Evolutionary conservation across 2,113 vertebrate genomes (phyloP).

Genomic region (Xerus inauris): DNA sequence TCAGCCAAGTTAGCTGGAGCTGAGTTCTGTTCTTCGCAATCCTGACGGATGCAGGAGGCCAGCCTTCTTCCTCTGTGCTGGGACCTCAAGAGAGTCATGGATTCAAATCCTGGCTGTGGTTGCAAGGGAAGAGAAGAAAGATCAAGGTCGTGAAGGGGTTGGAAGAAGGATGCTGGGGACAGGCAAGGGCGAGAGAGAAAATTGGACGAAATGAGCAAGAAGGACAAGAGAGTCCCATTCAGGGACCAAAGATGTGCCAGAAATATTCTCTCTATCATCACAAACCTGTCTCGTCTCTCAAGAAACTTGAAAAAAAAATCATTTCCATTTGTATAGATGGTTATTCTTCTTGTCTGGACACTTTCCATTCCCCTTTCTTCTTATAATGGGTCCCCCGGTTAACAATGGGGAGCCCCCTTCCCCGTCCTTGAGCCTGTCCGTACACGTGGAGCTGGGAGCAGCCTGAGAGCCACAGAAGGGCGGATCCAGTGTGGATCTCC

Average conservation of each 20-base stretch:
- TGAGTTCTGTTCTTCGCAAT: background rate
- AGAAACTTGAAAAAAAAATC: background rate
- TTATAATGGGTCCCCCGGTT: background rate
- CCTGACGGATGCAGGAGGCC: background rate
- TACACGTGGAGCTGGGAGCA: background rate
- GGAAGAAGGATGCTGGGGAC: background rate
- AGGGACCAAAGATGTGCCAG: background rate
- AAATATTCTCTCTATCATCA: background rate
- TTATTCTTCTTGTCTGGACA: background rate
- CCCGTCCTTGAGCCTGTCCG: background rate
- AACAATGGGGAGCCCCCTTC: background rate
- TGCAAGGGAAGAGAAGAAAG: background rate
- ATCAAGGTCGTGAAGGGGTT: background rate
- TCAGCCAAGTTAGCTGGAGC: background rate
- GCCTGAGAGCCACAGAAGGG: no score
- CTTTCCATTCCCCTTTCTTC: background rate
- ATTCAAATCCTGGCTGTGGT: background rate
- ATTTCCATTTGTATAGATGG: background rate
- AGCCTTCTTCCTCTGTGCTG: background rate
- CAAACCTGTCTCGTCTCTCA: background rate
- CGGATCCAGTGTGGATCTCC: background rate
- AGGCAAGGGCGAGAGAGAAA: background rate
- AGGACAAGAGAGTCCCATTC: background rate
- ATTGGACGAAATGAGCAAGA: background rate
- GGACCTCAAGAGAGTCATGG: background rate